Percentiles rank a stretch among this genome's conserved stretches.
Evolutionary conservation across 2,797 vertebrate genomes (phyloP).

Genomic region (Oreonectes daqikongensis): DNA sequence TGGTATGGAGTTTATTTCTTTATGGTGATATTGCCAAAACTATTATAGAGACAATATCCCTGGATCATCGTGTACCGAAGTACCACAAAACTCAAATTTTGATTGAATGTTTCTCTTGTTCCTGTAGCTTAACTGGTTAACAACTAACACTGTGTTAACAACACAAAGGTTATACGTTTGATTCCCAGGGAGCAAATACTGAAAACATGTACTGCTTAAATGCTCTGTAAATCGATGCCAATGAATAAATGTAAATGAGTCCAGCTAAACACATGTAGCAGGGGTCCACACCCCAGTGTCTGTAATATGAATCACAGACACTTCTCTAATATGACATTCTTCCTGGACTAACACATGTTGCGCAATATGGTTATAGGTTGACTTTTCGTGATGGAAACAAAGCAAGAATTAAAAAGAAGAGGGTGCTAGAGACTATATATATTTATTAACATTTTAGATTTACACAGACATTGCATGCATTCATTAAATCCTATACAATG

Average conservation of each 20-base stretch:
- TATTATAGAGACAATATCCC: no score
- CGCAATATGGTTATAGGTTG: conserved; percentile 9
- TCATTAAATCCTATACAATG: background rate
- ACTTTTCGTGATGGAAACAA: background rate
- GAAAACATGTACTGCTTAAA: no score
- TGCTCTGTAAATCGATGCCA: background rate
- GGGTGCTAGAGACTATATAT: background rate
- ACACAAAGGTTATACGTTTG: no score
- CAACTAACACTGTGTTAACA: no score
- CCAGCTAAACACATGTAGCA: background rate
- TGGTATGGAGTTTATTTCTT: no score
- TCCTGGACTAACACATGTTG: conserved; percentile 11
- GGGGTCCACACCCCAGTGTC: background rate
- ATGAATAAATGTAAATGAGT: background rate
- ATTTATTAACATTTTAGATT: background rate
- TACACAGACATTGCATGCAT: background rate
- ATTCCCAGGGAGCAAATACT: no score
- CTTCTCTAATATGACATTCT: background rate
- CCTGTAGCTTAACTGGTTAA: no score
- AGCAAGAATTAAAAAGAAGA: conserved; percentile 11
- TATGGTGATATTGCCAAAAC: no score
- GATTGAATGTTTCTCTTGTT: no score
- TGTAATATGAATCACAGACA: background rate
- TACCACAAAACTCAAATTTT: no score
- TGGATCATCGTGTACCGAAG: no score